Evolutionary conservation across 2,113 vertebrate species (phyloP).

Genomic region (Labeo rohita): DNA sequence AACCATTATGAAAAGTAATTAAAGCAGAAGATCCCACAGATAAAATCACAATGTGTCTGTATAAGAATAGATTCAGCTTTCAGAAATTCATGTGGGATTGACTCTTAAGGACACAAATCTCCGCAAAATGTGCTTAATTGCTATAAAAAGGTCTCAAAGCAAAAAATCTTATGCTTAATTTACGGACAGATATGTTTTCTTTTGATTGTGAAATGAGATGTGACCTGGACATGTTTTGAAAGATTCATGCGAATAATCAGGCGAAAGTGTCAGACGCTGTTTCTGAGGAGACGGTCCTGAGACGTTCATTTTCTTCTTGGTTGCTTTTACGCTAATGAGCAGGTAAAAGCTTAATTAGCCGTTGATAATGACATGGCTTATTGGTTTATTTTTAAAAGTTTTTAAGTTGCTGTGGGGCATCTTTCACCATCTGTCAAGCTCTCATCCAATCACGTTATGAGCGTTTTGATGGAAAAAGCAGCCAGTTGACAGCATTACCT

Average conservation of each 20-base stretch:
- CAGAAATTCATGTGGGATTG: neutral
- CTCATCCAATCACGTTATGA: neutral
- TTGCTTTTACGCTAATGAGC: conserved; percentile 70
- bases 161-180: neutral
- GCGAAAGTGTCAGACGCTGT: neutral
- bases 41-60: neutral
- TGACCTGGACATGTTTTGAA: neutral
- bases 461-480: neutral
- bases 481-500: neutral
- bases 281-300: conserved; percentile 45
- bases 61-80: neutral
- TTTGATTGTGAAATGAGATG: neutral
- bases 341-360: conserved; percentile 69
- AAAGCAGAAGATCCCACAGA: neutral
- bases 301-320: conserved; percentile 73
- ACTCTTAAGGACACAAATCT: neutral
- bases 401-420: neutral
- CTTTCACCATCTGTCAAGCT: neutral
- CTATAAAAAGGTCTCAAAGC: neutral
- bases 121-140: neutral
- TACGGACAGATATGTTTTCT: neutral
- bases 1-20: neutral
- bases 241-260: neutral
- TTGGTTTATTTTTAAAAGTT: conserved; percentile 49
- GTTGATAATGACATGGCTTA: conserved; percentile 60